phyloP scores from a whole-genome alignment of 2,888 invertebrate genomes.

The Trichacis sp. region DNA sequence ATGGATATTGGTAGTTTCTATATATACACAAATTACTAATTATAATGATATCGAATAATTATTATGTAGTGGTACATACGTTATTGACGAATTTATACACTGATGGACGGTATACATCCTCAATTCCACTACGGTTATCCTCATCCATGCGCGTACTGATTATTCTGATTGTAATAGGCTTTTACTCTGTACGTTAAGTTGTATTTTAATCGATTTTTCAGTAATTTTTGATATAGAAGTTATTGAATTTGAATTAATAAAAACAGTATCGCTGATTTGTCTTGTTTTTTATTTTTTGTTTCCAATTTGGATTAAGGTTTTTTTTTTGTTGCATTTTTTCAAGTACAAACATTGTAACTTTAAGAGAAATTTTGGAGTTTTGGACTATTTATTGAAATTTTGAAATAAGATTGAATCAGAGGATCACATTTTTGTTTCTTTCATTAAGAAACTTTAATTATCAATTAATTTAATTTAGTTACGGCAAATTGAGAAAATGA shows the following conservation, averaged over 20 bases:
- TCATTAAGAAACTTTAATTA: too few species aligned
- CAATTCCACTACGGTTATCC: conserved; percentile 36
- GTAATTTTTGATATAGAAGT: background rate
- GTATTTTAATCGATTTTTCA: background rate
- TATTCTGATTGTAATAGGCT: conserved; percentile 4
- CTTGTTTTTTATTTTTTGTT: background rate
- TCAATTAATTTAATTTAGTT: too few species aligned
- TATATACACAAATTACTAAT: conserved; percentile 53
- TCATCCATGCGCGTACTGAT: conserved; percentile 12
- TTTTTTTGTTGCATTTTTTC: background rate
- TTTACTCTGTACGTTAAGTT: conserved; percentile 1
- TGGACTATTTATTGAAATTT: too few species aligned
- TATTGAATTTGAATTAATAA: background rate
- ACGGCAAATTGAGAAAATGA: too few species aligned
- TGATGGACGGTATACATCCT: conserved; percentile 10
- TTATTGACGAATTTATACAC: conserved; percentile 38
- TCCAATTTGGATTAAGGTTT: background rate
- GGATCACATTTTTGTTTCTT: too few species aligned
- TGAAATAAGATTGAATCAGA: too few species aligned
- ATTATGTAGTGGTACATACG: conserved; percentile 49
- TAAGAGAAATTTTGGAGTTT: background rate
- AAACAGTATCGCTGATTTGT: background rate
- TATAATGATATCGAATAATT: conserved; percentile 51
- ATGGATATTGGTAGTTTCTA: conserved; percentile 9
- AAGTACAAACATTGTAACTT: background rate